Evolutionary conservation across 92 coral and sea anemone species (phyloP), one percentile per base, ranked within the genome.

Genomic region (Palythoa grandis): DNA sequence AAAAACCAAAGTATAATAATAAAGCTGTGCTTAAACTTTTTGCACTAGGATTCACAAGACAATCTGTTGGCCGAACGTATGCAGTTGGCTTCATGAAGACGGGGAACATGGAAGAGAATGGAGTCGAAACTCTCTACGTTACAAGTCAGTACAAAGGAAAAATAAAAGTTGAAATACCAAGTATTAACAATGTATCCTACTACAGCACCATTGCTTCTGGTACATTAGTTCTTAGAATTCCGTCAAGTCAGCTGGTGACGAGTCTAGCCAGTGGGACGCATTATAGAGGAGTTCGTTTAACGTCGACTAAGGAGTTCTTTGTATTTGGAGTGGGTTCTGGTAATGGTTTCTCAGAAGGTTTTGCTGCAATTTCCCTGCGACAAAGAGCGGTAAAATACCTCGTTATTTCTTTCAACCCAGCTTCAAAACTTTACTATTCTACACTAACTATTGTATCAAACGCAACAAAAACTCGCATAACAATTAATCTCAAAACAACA

Each of bases 261-360:
- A 66, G 7, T 66, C 11, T 19, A 66, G 35, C 86, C 13, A 72
- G 65, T 17, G 57, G 58, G 53, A 57, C 11, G 90, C 80, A 17
- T 6, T 60, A 22, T 0, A 73, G 72, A 29, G 90, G 90, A 8
- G 60, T 88, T 60, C 87, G 50, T 24, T 65, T 88, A 6, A 72
- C 70, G n/a, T 78, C 90, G n/a, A 52, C 76, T 1, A 23, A 48
- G 16, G 87, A 82, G 24, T 40, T 88, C 14, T 72, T 57, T 19
- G 90, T 88, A 25, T 88, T 80, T 72, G 90, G 90, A 12, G 77
- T 88, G 78, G 72, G 84, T 65, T 80, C 84, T 66, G 84, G 84
- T 68, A 82, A 88, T 22, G 57, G 67, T 74, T 73, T 73, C 57
- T 72, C 90, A 0, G 90, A 88, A 22, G 90, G 86, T 2, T 88